Percentiles rank a stretch among this genome's conserved stretches.
These are phyloP conservation scores for Tympanoctomys barrerae DNA, from an alignment of 2,797 vertebrate species.

Conservation along the genomic window DNA sequence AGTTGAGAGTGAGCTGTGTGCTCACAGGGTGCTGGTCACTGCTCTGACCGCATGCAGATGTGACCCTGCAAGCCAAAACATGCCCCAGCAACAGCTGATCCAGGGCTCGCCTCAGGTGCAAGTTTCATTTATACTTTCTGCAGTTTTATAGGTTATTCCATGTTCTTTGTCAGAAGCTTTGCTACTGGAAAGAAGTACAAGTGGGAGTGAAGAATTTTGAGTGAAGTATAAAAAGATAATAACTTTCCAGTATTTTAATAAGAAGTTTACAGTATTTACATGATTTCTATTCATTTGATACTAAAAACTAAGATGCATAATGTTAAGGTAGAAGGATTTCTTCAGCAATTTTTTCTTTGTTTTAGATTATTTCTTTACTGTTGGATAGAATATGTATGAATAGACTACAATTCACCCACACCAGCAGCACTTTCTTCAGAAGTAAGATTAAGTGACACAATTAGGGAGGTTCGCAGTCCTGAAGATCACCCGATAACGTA, in stretches of 20 bases:
- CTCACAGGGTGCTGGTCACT: not conserved
- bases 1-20: not conserved
- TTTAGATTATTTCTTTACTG: not conserved
- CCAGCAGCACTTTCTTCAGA: not conserved
- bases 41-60: not conserved
- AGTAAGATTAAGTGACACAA: conserved; percentile 29
- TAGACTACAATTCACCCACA: not conserved
- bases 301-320: not conserved
- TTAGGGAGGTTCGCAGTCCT: not conserved
- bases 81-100: not conserved
- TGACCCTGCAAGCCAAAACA: not conserved
- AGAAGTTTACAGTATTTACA: not conserved
- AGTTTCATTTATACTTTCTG: not conserved
- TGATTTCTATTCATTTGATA: conserved; percentile 39
- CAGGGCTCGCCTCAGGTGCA: not conserved
- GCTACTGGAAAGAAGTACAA: not conserved
- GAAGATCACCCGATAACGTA: not conserved
- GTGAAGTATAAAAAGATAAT: not conserved
- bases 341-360: not conserved
- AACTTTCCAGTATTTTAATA: not conserved
- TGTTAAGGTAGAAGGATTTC: not conserved
- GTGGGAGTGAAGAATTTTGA: not conserved
- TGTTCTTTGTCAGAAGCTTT: not conserved
- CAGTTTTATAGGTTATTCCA: not conserved
- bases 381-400: not conserved